phyloP scores from a whole-genome alignment of 2,888 invertebrate species.

The Cheilosia vulpina region DNA sequence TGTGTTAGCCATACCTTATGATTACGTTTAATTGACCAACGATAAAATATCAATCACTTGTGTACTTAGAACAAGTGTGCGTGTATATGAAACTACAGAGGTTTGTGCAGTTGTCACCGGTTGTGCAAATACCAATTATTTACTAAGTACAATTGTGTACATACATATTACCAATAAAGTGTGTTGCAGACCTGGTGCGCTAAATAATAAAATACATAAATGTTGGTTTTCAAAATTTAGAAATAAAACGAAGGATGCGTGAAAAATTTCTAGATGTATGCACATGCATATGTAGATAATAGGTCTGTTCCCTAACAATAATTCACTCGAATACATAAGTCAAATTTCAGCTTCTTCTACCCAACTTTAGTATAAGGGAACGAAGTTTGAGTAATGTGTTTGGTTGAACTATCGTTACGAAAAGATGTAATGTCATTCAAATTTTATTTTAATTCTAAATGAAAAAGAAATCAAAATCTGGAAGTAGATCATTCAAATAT shows the following conservation, averaged over 20 bases:
- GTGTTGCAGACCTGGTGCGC: conserved; percentile 64
- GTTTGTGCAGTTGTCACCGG: conserved; percentile 57
- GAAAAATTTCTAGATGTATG: too few species aligned
- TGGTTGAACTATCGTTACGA: too few species aligned
- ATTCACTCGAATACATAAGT: too few species aligned
- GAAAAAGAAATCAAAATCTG: too few species aligned
- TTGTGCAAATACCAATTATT: conserved; percentile 64
- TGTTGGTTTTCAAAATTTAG: background rate
- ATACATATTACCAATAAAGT: conserved; percentile 60
- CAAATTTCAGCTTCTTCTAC: too few species aligned
- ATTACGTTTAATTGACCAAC: conserved; percentile 69
- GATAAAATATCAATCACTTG: conserved; percentile 48
- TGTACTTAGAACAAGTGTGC: conserved; percentile 41
- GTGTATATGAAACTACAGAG: conserved; percentile 43
- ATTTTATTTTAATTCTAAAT: too few species aligned
- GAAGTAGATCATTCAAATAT: too few species aligned
- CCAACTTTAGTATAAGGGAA: too few species aligned
- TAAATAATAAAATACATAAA: conserved; percentile 51
- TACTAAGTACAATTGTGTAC: conserved; percentile 49
- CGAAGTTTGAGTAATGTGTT: too few species aligned
- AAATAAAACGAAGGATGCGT: background rate
- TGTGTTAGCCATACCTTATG: conserved; percentile 90
- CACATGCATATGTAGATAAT: too few species aligned
- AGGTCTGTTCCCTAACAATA: too few species aligned
- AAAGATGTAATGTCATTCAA: too few species aligned